Base-by-base conservation (phyloP, 2,113 vertebrate species). In the Equus przewalskii region DNA sequence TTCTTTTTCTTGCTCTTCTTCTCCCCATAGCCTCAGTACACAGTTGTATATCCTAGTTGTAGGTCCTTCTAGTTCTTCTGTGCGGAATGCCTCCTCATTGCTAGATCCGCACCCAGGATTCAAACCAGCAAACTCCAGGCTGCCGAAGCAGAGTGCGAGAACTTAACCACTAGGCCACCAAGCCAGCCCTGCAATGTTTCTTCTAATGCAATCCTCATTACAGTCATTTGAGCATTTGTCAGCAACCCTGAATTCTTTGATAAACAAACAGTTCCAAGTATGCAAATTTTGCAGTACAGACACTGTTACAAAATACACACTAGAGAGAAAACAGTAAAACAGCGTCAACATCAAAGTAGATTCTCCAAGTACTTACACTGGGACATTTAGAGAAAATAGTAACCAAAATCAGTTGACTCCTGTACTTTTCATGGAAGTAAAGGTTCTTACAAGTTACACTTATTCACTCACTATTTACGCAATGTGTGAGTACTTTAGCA, bases 391-490 rank as follows among this genome's bases (percentile, higher is more conserved):
- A 96, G 41, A 82, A 58, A 85, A 46, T 82, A n/a, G 14, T 58
- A 72, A 75, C 44, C 81, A 92, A 97, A 97, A 90, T 75, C 75
- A 89, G 83, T 86, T 44, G 16, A 41, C 18, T 54, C 26, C 36
- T 82, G 0, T 89, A 69, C 26, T 58, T 89, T 92, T 82, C 19
- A 24, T 65, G 51, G 30, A 78, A 78, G 18, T 18, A 79, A 85
- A 82, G 9, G 16, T 72, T 89, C 41, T 96, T 41, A 56, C 10
- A 69, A 78, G 15, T 51, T 72, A 88, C 1, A 18, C 4, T 36
- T 51, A 60, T 65, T 95, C 26, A 46, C 6, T 19, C 7, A 91
- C 22, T 69, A 81, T n/a, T 89, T 41, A 65, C 5, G 1, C 18
- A 88, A 96, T 65, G 11, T 58, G 56, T 81, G 10, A 75, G 7